Evolutionary conservation across 2,888 invertebrate genomes (phyloP), one percentile per base, ranked within the genome.

Genomic region (Argyresthia albistria): DNA sequence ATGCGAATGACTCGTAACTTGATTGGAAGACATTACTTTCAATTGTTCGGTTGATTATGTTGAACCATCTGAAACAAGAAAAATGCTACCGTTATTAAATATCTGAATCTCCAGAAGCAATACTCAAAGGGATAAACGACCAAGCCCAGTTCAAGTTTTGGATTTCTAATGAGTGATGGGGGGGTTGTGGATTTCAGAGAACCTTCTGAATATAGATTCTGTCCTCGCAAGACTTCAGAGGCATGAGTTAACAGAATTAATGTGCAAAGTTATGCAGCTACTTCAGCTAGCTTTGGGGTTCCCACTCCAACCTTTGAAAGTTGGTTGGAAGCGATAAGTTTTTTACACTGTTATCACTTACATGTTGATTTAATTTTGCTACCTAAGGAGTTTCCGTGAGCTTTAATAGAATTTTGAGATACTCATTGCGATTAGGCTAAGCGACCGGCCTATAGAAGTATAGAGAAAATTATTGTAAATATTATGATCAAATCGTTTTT

Each of bases 51-150:
- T 11, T 9, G 50, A 16, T 11, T 47, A 15, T 25, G 37, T 45
- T 16, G 53, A 49, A 12, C 39, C 50, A 54, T 54, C 54, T 54
- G 54, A 15, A 54, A 54, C 46, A 51, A 43, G 15, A n/a, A n/a
- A 10, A 46, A 35, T 6, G 11, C 16, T 9, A 47, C 4, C 25
- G 46, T 46, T 16, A 25, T 1, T 43, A 43, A 43, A 43, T 43
- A 43, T 4, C 9, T 43, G 8, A 9, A n/a, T 43, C 12, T n/a
- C 8, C 43, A 43, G n/a, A 43, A 43, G 43, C 4, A 43, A 43
- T 7, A 9, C 6, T n/a, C 12, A 43, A 43, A 11, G 9, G n/a
- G n/a, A n/a, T 6, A 43, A 14, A 43, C 8, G 43, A 1, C 43
- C 43, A 43, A 43, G n/a, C n/a, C 12, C 14, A 12, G 43, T 8